These are phyloP conservation scores for Scylla paramamosain DNA, from an alignment of 1,140 invertebrate genomes.

Conservation along the genomic window DNA sequence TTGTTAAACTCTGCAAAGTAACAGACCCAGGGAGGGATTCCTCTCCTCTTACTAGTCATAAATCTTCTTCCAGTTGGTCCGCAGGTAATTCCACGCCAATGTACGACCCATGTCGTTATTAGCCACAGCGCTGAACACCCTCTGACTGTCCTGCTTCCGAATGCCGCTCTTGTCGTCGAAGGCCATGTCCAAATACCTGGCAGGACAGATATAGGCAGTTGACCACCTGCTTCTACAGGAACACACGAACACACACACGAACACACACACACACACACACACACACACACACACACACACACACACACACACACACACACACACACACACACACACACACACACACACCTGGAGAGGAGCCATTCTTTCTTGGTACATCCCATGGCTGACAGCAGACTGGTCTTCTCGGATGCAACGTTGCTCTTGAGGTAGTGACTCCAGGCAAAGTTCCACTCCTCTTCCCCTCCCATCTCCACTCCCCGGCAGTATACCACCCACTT, in stretches of 20 bases:
- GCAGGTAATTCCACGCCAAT: conserved; percentile 87
- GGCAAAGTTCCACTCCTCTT: conserved; percentile 81
- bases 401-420: conserved; percentile 83
- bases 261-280: conserved; percentile 1
- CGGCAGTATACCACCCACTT: conserved; percentile 81
- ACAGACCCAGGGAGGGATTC: not conserved
- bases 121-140: conserved; percentile 84
- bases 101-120: conserved; percentile 82
- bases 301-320: conserved; percentile 40
- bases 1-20: not conserved
- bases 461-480: conserved; percentile 80
- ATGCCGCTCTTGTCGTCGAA: conserved; percentile 80
- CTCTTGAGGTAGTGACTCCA: conserved; percentile 79
- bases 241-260: not conserved
- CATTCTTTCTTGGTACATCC: conserved; percentile 83
- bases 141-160: conserved; percentile 85
- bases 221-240: not conserved
- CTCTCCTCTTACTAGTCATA: conserved; percentile 58
- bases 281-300: conserved; percentile 36
- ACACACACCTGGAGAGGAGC: conserved; percentile 81
- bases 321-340: conserved; percentile 48
- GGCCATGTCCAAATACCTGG: conserved; percentile 78
- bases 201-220: conserved; percentile 68
- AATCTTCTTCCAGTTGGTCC: conserved; percentile 53
- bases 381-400: conserved; percentile 85